A percentile compares a stretch with the other conserved stretches of the same genome.
These are phyloP conservation scores for Lepidocyrtinus sp. DNA, from an alignment of 2,888 invertebrate genomes.

Conservation along the genomic window DNA sequence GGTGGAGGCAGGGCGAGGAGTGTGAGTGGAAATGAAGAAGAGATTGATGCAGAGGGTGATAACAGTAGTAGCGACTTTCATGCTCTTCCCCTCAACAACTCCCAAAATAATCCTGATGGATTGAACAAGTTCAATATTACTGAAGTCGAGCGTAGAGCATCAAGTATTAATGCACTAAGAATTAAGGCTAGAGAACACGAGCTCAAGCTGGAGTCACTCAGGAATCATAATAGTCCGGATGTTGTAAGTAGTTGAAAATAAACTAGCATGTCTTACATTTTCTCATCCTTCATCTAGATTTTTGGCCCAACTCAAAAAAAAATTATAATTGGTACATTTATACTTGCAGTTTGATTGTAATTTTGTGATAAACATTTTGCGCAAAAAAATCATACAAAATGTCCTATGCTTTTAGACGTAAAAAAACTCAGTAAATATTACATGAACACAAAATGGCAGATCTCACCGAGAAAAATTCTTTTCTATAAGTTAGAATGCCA, in stretches of 20 bases:
- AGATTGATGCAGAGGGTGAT: slow-evolving; percentile 53
- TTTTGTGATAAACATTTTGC: no score
- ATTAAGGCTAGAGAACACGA: slow-evolving; percentile 93
- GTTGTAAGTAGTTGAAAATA: slow-evolving; percentile 61
- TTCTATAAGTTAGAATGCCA: no score
- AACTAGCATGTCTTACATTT: not conserved
- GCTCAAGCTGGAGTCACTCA: slow-evolving; percentile 84
- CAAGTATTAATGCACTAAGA: slow-evolving; percentile 89
- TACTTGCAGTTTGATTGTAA: no score
- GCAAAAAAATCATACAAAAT: no score
- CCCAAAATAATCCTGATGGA: slow-evolving; percentile 43
- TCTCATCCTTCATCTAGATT: not conserved
- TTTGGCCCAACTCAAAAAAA: no score
- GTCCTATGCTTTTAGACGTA: no score
- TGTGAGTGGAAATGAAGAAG: slow-evolving; percentile 46
- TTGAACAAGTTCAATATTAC: slow-evolving; percentile 72
- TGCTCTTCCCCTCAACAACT: slow-evolving; percentile 41
- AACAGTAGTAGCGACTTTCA: slow-evolving; percentile 55
- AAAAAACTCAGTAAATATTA: no score
- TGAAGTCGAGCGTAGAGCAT: slow-evolving; percentile 86
- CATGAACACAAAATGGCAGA: no score
- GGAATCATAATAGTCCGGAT: slow-evolving; percentile 74
- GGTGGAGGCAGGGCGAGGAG: slow-evolving; percentile 41
- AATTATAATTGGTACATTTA: no score
- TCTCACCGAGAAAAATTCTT: no score